Evolutionary conservation across 2,113 vertebrate genomes (phyloP), one percentile per base, ranked within the genome.

Genomic region (Catharus bicknelli): DNA sequence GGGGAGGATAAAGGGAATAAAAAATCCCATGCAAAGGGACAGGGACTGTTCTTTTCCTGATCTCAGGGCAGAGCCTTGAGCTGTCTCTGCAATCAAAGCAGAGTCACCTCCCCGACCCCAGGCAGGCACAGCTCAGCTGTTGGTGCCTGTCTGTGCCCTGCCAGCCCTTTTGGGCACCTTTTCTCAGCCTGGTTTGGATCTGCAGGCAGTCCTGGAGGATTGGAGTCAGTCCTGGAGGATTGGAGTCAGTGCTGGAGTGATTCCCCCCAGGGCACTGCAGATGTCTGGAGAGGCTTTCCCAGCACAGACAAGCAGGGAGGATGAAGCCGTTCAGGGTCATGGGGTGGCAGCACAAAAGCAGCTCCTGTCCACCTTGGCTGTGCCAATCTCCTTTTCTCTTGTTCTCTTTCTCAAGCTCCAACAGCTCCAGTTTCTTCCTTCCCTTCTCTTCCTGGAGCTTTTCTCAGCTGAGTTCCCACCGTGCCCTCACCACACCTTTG

Each of bases 91-190:
- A 45, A 38, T n/a, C 73, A 70, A n/a, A 50, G 88, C 61, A 4
- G 81, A 61, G 42, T 51, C 13, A 32, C 38, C 54, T 62, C 74
- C 42, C 14, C 13, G 34, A 19, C 11, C 57, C 14, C 2, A 5
- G 27, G 3, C 38, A 66, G 76, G 42, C 68, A 45, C 5, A 19
- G 51, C 69, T 72, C 23, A 25, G 51, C 64, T 59, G 32, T 2
- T 36, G 18, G 26, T 2, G 6, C 42, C 6, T 38, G 40, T 1
- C 13, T 25, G 88, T 11, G 13, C n/a, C 42, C 58, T 13, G 4
- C 25, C 83, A 76, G 88, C 75, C 62, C 22, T 0, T 0, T 0
- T 2, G 10, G 1, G 58, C 57, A 54, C 42, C 38, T 27, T 15
- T 38, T 43, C 83, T 66, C 9, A 15, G 21, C 5, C 36, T 19